Percentiles rank a stretch among this genome's conserved stretches.
These are phyloP conservation scores for Sinocyclocheilus anshuiensis DNA, from an alignment of 2,113 vertebrate species.

Conservation along the genomic window DNA sequence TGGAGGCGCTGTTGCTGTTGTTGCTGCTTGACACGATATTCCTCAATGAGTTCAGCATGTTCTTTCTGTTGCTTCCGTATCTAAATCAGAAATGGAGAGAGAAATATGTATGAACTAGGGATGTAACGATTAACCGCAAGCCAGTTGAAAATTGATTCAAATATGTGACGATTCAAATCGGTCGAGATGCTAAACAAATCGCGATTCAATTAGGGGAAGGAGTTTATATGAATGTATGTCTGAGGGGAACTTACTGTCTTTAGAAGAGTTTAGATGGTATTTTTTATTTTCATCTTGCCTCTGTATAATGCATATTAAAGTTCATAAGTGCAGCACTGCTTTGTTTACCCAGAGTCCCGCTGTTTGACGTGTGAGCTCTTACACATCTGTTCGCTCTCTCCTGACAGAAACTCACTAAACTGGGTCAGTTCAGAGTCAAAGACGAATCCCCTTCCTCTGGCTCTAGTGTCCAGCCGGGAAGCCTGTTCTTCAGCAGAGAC, in stretches of 20 bases:
- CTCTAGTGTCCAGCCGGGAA: slow-evolving; percentile 79
- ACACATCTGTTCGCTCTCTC: neutral
- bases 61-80: slow-evolving; percentile 98
- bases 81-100: slow-evolving; percentile 64
- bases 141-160: too few relatives aligned
- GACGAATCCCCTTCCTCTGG: slow-evolving; percentile 77
- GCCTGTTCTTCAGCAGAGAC: slow-evolving; percentile 84
- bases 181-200: too few relatives aligned
- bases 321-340: too few relatives aligned
- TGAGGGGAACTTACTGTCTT: too few relatives aligned
- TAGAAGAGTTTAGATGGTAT: too few relatives aligned
- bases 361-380: neutral
- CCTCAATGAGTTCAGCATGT: slow-evolving; percentile 92
- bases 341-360: neutral
- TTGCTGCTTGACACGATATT: slow-evolving; percentile 89
- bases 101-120: neutral
- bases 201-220: too few relatives aligned
- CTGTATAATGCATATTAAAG: too few relatives aligned
- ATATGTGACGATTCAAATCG: too few relatives aligned
- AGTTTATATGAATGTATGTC: too few relatives aligned
- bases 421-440: slow-evolving; percentile 87
- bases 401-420: slow-evolving; percentile 84
- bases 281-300: too few relatives aligned
- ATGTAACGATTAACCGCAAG: too few relatives aligned
- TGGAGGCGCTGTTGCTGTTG: slow-evolving; percentile 76